Base-by-base conservation (phyloP, 2,797 vertebrate species). In the Sylvilagus floridanus region DNA sequence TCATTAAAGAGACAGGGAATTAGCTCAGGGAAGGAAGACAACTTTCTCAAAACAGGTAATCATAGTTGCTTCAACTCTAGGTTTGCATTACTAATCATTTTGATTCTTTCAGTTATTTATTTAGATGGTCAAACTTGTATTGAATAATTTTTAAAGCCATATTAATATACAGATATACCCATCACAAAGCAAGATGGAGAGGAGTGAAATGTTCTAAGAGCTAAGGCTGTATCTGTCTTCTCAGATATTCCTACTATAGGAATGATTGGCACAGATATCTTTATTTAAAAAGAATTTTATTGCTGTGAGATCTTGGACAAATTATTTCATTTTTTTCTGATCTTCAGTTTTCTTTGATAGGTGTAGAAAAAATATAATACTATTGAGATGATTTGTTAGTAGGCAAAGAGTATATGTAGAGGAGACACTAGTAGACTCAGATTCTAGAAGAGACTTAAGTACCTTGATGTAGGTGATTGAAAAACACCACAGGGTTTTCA, bases 1-100 rank as follows among this genome's bases (percentile, higher is more conserved):
- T 86, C 8, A 19, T 81, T 83, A 83, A 92, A 90, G n/a, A 87
- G 69, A 42, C 28, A 63, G 42, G 63, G 86, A 42, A 86, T 87
- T 89, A 77, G 90, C 26, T 92, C 21, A 82, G 37, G 16, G 42
- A 86, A 86, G 69, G 50, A 54, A 81, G 60, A 65, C 7, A 82
- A 22, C 81, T 93, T 84, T 92, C 75, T 94, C 35, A 60, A 32
- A 86, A 65, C 17, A 90, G 62, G 62, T 24, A n/a, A n/a, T 93
- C 91, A 77, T 52, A 68, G 32, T 92, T 84, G 75, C 24, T 89
- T 92, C 24, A 93, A 77, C 28, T 65, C 32, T 7, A 90, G 54
- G n/a, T 90, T 85, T 79, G 42, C 47, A 10, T 87, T 73, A 81
- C 7, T 73, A 14, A 72, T 82, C 50, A 77, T 77, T 69, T 26